Percentiles rank a stretch among this genome's conserved stretches.
Evolutionary conservation across 2,797 vertebrate species (phyloP).

Genomic region (Psittacula derbiana): DNA sequence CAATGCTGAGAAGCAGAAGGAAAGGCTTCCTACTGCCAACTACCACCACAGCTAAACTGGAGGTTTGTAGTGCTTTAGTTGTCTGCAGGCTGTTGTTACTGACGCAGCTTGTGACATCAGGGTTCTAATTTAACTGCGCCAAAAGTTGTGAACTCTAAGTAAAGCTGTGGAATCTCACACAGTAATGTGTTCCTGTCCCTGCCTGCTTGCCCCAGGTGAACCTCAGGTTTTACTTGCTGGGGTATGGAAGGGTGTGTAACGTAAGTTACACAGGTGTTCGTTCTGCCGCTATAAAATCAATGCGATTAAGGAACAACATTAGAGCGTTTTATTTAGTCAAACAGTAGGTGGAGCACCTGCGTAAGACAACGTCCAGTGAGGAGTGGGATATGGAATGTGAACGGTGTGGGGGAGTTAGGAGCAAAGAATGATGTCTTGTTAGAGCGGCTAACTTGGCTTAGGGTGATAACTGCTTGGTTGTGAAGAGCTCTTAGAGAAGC

Average conservation of each 20-base stretch:
- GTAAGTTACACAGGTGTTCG: neutral
- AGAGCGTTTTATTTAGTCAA: fast-evolving
- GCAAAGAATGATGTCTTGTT: neutral
- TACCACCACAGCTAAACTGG: neutral
- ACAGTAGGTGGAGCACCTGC: neutral
- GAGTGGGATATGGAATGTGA: fast-evolving
- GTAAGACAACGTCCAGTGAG: neutral
- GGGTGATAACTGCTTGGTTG: neutral
- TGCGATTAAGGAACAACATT: fast-evolving
- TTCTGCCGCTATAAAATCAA: neutral
- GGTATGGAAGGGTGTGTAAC: neutral
- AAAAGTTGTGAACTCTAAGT: neutral
- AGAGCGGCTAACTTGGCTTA: too few relatives aligned
- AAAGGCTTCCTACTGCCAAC: neutral
- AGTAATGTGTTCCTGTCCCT: neutral
- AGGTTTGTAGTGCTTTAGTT: neutral
- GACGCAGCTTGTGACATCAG: neutral
- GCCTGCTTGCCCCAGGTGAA: neutral
- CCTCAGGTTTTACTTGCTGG: neutral
- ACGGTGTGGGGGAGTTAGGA: neutral
- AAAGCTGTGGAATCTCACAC: neutral
- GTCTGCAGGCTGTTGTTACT: neutral
- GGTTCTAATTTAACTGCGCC: neutral
- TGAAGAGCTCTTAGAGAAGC: neutral
- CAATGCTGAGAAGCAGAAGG: neutral